Conservation (phyloP, 2,888 invertebrate genomes). For the Eulithis prunata region DNA sequence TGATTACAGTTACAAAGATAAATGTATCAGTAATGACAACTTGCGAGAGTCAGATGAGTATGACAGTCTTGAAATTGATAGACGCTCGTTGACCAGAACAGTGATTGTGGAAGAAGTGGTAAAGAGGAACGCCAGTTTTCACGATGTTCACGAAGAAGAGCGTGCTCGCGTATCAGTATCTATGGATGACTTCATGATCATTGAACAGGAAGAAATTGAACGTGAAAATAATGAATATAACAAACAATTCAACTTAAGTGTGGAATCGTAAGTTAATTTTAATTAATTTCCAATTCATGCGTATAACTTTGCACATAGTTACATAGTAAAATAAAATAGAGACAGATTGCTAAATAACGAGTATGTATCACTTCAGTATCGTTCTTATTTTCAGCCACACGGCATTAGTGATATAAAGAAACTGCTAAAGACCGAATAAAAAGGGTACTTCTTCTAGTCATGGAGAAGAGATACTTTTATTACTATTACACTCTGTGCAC, state of each 20-base stretch:
- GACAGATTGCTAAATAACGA: too few relatives aligned
- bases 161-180: constrained; percentile 48
- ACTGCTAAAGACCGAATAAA: too few relatives aligned
- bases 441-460: too few relatives aligned
- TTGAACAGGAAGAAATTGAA: constrained; percentile 49
- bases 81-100: constrained; percentile 40
- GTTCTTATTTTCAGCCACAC: too few relatives aligned
- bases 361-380: too few relatives aligned
- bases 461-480: too few relatives aligned
- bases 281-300: background rate
- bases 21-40: constrained; percentile 51
- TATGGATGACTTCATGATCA: constrained; percentile 45
- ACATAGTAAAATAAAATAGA: too few relatives aligned
- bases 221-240: constrained; percentile 39
- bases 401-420: too few relatives aligned
- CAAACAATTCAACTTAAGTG: constrained; percentile 43
- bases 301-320: too few relatives aligned
- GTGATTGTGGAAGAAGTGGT: constrained; percentile 53
- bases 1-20: constrained; percentile 54
- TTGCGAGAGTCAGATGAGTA: constrained; percentile 46
- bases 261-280: constrained; percentile 70
- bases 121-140: constrained; percentile 48
- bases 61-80: constrained; percentile 34
- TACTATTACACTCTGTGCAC: too few relatives aligned
- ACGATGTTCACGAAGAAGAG: constrained; percentile 55